Evolutionary conservation across 1,140 invertebrate genomes (phyloP), one percentile per base, ranked within the genome.

Genomic region (Pachypsylla venusta): DNA sequence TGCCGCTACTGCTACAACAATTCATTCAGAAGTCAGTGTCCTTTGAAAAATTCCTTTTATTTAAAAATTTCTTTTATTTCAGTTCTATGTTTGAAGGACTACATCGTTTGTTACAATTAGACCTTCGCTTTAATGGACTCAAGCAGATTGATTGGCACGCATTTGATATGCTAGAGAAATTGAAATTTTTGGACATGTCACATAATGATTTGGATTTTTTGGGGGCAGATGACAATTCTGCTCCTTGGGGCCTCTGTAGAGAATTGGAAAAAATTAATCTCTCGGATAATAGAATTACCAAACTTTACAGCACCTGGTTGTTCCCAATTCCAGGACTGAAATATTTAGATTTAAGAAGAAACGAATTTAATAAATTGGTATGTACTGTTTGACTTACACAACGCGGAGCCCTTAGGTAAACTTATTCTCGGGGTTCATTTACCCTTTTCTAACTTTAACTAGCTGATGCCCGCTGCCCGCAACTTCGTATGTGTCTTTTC

Each of bases 231-330:
- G 14, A 65, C 81, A 5, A 69, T 67, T 1, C 2, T 12, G 66
- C 63, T 2, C 78, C 79, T 0, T 81, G 83, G 57, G 63, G 70
- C 13, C 57, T 69, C 12, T 74, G 77, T 3, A 61, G 62, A 1
- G 68, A 72, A n/a, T 69, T 85, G 22, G 70, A 74, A 61, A 68
- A 75, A 55, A 69, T 84, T 3, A 75, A 82, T 65, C 67, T 84
- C 42, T 75, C 75, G 13, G 75, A 80, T 61, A 84, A 84, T 64
- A 73, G 74, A 39, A 77, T 83, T n/a, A 70, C 73, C 30, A 61
- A 71, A 1, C 73, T 79, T 42, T 83, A 74, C 62, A 57, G 66
- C 1, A 81, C 84, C 58, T 84, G 81, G 82, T 74, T 69, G 65
- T 57, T 71, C 27, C 71, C 68, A 30, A 67, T 69, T 24, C 22